These are phyloP conservation scores for Parotocinclus haroldoi DNA, from an alignment of 2,797 vertebrate species.

Conservation along the genomic window DNA sequence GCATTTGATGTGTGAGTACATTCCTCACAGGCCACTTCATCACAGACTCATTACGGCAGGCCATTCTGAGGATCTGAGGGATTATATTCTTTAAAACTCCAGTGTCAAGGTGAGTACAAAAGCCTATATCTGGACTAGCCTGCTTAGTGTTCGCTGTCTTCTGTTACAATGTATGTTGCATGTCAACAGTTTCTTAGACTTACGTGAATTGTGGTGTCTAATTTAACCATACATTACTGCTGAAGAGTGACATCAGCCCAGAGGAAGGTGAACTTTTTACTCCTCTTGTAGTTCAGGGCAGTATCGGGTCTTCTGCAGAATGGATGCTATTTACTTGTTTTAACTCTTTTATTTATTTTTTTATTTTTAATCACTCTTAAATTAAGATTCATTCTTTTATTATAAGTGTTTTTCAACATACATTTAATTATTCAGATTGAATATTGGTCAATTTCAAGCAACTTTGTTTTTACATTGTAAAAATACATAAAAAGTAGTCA, in stretches of 20 bases:
- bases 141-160: constrained; percentile 33
- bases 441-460: no score
- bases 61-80: constrained; percentile 58
- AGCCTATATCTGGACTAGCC: constrained; percentile 42
- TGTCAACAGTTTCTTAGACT: constrained; percentile 21
- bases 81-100: constrained; percentile 69
- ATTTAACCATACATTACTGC: constrained; percentile 16
- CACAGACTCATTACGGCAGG: constrained; percentile 64
- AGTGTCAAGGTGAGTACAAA: constrained; percentile 63
- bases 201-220: not conserved
- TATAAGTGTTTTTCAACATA: no score
- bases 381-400: no score
- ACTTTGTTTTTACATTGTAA: no score
- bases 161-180: constrained; percentile 25
- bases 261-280: not conserved
- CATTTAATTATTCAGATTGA: no score
- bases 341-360: no score
- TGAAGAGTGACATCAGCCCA: not conserved
- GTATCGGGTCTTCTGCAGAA: no score
- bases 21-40: constrained; percentile 57
- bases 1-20: constrained; percentile 53
- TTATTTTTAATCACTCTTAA: no score
- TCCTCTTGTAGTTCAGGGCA: no score
- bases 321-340: no score
- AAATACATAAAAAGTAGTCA: no score